Conservation (phyloP, 2,797 vertebrate genomes). For the Trachurus trachurus region DNA sequence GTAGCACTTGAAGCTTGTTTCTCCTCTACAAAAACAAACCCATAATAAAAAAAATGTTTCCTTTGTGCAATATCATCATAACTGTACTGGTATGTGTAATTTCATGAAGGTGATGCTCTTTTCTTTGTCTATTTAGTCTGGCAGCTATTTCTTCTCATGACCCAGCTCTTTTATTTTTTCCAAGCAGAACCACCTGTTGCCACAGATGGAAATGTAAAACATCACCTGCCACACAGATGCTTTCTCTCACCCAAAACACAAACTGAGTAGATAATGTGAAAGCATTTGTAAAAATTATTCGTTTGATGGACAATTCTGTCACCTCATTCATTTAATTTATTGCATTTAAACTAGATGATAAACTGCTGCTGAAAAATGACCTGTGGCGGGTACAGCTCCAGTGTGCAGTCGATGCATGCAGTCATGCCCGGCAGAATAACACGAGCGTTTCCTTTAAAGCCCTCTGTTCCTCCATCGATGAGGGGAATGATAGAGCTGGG, state of each 20-base stretch:
- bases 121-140: background rate
- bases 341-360: background rate
- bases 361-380: slow-evolving; percentile 53
- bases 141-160: background rate
- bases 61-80: background rate
- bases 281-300: background rate
- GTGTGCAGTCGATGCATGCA: slow-evolving; percentile 95
- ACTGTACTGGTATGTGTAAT: background rate
- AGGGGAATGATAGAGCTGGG: slow-evolving; percentile 95
- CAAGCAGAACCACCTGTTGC: slow-evolving; percentile 26
- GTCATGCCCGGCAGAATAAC: slow-evolving; percentile 98
- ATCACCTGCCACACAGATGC: slow-evolving; percentile 9
- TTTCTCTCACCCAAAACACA: background rate
- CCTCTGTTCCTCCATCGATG: slow-evolving; percentile 97
- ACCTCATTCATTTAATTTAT: background rate
- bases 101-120: background rate
- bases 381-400: slow-evolving; percentile 97
- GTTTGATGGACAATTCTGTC: background rate
- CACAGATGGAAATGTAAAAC: slow-evolving; percentile 28
- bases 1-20: background rate
- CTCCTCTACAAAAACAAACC: background rate
- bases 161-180: background rate
- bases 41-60: background rate
- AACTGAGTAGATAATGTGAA: slow-evolving; percentile 3
- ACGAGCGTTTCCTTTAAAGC: slow-evolving; percentile 96